Percentiles rank a stretch among this genome's conserved stretches.
Conservation (phyloP, 2,888 invertebrate species). For the Parasteatoda lunata region DNA sequence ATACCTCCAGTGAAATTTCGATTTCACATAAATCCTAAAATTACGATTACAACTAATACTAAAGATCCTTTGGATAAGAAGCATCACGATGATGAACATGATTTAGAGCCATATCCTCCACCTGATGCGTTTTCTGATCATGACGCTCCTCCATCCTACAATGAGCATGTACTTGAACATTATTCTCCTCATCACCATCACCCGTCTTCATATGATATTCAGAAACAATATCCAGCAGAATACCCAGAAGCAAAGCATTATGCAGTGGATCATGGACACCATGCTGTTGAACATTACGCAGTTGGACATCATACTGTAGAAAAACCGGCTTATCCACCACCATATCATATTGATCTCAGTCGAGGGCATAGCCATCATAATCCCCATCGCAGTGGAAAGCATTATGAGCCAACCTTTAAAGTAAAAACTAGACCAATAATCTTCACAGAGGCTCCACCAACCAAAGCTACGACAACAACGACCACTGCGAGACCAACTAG, state of each 20-base stretch:
- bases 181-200: constrained; percentile 53
- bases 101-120: constrained; percentile 65
- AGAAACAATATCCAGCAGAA: constrained; percentile 8
- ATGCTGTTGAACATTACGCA: constrained; percentile 27
- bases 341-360: constrained; percentile 40
- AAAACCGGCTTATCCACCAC: constrained; percentile 15
- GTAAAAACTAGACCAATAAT: constrained; percentile 62
- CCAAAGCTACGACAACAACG: constrained; percentile 35
- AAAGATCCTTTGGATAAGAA: constrained; percentile 69
- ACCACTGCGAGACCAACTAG: constrained; percentile 30
- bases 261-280: constrained; percentile 25
- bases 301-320: constrained; percentile 19
- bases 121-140: constrained; percentile 61
- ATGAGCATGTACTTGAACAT: constrained; percentile 46
- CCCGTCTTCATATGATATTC: constrained; percentile 11
- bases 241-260: constrained; percentile 29
- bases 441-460: constrained; percentile 62
- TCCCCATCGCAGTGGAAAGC: constrained; percentile 53
- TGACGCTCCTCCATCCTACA: constrained; percentile 49
- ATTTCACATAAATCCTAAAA: constrained; percentile 69
- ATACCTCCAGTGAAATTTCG: constrained; percentile 68
- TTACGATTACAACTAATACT: constrained; percentile 63
- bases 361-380: constrained; percentile 53
- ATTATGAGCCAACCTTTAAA: constrained; percentile 65
- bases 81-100: constrained; percentile 65